Evolutionary conservation across 2,888 invertebrate genomes (phyloP).

Genomic region (Lepeophtheirus nordmannii): DNA sequence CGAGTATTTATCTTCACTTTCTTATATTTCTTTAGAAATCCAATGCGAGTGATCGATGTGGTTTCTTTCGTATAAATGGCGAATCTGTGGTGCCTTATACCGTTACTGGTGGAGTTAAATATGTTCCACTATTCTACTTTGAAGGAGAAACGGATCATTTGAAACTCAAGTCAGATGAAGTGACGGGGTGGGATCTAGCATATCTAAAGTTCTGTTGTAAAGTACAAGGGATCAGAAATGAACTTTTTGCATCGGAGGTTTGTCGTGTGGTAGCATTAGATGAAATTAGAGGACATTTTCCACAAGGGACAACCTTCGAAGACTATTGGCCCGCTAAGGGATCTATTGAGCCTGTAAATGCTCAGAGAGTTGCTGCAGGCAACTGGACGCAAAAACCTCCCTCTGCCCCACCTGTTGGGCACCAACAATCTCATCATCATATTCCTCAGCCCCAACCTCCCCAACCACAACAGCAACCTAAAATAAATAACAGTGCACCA

Average conservation of each 20-base stretch:
- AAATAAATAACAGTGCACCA: background rate
- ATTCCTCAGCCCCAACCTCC: constrained; percentile 12
- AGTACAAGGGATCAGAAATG: constrained; percentile 78
- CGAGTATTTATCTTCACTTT: no score
- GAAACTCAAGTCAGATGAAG: constrained; percentile 64
- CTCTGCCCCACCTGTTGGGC: constrained; percentile 29
- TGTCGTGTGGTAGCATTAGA: constrained; percentile 76
- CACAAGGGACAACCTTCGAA: constrained; percentile 72
- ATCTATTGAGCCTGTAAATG: constrained; percentile 20
- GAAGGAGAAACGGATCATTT: constrained; percentile 74
- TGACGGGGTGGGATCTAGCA: constrained; percentile 79
- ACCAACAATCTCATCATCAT: constrained; percentile 30
- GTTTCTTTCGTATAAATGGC: constrained; percentile 77
- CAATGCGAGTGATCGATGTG: constrained; percentile 52
- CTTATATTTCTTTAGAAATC: constrained; percentile 25
- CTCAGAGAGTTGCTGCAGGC: constrained; percentile 36
- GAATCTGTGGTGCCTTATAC: constrained; percentile 77
- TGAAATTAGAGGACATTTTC: constrained; percentile 78
- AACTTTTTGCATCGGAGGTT: constrained; percentile 74
- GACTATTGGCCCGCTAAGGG: constrained; percentile 86
- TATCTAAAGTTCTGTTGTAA: constrained; percentile 87
- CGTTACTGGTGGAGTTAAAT: constrained; percentile 50
- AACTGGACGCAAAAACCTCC: constrained; percentile 25
- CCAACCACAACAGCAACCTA: constrained; percentile 20
- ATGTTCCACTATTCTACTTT: constrained; percentile 77